phyloP scores from a whole-genome alignment of 2,113 vertebrate genomes.

The Melanerpes aurifrons region DNA sequence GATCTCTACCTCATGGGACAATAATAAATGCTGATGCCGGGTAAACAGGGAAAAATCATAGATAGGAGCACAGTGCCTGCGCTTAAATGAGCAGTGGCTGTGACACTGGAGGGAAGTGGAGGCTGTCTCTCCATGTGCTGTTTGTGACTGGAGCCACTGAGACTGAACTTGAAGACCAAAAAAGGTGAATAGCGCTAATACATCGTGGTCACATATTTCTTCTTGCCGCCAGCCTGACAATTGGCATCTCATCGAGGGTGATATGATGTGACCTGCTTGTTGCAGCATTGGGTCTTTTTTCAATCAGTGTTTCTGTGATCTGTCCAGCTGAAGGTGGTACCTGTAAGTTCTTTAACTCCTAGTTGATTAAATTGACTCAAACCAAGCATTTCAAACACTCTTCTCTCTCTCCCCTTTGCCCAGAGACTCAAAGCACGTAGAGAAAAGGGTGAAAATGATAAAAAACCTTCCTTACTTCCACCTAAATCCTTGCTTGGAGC shows the following conservation, averaged over 20 bases:
- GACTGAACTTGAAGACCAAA: neutral
- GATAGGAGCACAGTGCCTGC: neutral
- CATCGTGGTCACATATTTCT: accelerated
- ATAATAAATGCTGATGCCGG: neutral
- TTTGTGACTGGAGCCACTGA: neutral
- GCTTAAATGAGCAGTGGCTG: neutral
- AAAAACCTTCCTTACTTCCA: neutral
- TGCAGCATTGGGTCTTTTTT: neutral
- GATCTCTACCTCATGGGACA: neutral
- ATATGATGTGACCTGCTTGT: neutral
- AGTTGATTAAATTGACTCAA: conserved; percentile 19
- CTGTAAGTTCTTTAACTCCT: neutral
- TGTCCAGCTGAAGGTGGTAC: neutral
- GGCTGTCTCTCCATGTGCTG: neutral
- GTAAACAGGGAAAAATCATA: neutral
- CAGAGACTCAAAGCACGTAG: neutral
- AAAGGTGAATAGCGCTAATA: neutral
- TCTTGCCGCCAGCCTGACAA: neutral
- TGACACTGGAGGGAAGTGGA: neutral
- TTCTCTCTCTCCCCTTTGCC: neutral
- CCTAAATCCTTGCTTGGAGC: neutral
- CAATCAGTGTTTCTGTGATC: neutral
- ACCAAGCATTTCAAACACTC: neutral
- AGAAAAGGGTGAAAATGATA: conserved; percentile 18
- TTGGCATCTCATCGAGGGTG: neutral